These are phyloP conservation scores for Crax fasciolata DNA, from an alignment of 2,797 vertebrate genomes.

Conservation along the genomic window DNA sequence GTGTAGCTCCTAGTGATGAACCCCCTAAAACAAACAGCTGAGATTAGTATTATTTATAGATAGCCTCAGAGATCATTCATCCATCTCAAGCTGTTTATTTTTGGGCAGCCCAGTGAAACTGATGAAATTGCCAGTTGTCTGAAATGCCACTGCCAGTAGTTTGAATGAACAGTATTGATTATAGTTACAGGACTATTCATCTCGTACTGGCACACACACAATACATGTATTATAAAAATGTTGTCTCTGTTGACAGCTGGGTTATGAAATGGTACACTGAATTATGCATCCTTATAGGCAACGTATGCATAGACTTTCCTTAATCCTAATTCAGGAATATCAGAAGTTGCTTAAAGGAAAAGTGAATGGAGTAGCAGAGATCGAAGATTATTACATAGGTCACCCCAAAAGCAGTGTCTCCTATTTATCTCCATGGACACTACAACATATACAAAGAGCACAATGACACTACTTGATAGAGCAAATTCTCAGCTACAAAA, in stretches of 20 bases:
- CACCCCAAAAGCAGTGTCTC: background rate
- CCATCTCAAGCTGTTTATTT: constrained; percentile 76
- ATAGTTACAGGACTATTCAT: constrained; percentile 75
- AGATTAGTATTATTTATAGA: constrained; percentile 75
- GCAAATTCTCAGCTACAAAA: background rate
- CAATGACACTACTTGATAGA: background rate
- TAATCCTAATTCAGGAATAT: constrained; percentile 63
- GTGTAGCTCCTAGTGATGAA: constrained; percentile 36
- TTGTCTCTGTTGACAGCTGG: constrained; percentile 69
- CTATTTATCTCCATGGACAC: background rate
- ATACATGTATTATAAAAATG: constrained; percentile 62
- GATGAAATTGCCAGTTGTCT: constrained; percentile 79
- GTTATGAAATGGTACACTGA: constrained; percentile 70
- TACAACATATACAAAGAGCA: background rate
- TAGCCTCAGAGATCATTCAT: constrained; percentile 59
- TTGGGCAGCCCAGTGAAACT: constrained; percentile 74
- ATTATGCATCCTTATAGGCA: constrained; percentile 62
- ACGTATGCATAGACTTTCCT: constrained; percentile 63
- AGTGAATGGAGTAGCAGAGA: background rate
- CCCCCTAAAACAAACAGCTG: constrained; percentile 57
- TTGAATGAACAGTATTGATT: constrained; percentile 79
- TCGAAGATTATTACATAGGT: background rate
- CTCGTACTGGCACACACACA: constrained; percentile 65
- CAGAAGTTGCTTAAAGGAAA: constrained; percentile 71
- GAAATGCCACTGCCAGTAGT: constrained; percentile 79